Percentiles rank a stretch among this genome's conserved stretches.
Evolutionary conservation across 2,797 vertebrate genomes (phyloP).

Genomic region (Varecia variegata): DNA sequence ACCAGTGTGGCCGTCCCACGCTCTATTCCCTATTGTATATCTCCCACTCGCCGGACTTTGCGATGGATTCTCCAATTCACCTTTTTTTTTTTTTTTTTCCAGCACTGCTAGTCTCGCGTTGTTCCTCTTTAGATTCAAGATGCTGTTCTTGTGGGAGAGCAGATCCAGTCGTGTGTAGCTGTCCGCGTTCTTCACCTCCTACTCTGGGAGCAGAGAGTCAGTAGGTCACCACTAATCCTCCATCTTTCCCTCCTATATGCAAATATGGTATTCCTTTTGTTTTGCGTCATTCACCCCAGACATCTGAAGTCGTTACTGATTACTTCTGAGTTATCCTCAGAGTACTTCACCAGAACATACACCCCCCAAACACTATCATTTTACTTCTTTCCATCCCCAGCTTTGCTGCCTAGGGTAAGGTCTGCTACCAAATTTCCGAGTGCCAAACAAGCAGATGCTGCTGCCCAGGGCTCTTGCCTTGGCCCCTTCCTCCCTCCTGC

Average conservation of each 20-base stretch:
- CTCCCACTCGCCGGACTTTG: too few relatives aligned
- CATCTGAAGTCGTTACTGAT: neutral
- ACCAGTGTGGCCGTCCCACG: accelerated
- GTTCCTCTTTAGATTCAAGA: too few relatives aligned
- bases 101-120: too few relatives aligned
- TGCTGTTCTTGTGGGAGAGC: too few relatives aligned
- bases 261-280: neutral
- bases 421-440: neutral
- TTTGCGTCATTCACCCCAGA: neutral
- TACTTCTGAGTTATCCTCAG: neutral
- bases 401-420: neutral
- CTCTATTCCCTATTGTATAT: too few relatives aligned
- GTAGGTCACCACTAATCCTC: too few relatives aligned
- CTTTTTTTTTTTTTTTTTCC: too few relatives aligned
- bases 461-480: neutral
- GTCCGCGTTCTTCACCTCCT: too few relatives aligned
- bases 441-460: slow-evolving; percentile 36
- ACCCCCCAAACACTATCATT: neutral
- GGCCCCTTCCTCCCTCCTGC: neutral
- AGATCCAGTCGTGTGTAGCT: too few relatives aligned
- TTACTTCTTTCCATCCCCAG: neutral
- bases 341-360: neutral
- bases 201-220: too few relatives aligned
- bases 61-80: too few relatives aligned
- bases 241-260: too few relatives aligned